Percentiles rank a stretch among this genome's conserved stretches.
Conservation (phyloP, 2,113 vertebrate species). For the Istiophorus platypterus region DNA sequence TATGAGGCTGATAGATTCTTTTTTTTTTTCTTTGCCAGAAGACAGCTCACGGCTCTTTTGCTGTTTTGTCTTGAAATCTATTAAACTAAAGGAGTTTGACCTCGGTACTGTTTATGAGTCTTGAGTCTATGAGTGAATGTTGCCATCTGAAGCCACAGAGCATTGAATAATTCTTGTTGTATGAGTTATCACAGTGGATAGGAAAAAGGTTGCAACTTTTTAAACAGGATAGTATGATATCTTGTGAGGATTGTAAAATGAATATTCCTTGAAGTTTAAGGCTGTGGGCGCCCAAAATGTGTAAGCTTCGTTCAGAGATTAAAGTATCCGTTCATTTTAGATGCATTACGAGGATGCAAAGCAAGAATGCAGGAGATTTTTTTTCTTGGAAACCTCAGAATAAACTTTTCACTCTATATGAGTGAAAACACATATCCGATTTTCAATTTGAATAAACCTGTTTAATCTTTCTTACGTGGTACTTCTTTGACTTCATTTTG, state of each 20-base stretch:
- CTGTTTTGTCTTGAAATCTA: conserved; percentile 21
- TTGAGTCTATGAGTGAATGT: no score
- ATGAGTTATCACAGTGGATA: conserved; percentile 20
- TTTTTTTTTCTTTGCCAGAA: neutral
- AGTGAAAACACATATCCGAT: no score
- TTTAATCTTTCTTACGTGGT: neutral
- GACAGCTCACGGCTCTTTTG: conserved; percentile 9
- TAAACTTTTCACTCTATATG: no score
- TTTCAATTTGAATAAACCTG: no score
- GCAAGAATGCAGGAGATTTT: neutral
- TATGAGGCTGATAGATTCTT: conserved; percentile 44
- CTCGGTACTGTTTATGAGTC: conserved; percentile 23
- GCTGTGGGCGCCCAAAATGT: neutral
- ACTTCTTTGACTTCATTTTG: neutral
- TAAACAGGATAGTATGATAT: neutral
- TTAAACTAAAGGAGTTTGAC: conserved; percentile 37
- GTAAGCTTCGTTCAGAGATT: neutral
- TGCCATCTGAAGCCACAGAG: neutral
- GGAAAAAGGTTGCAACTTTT: conserved; percentile 32
- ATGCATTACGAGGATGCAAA: neutral
- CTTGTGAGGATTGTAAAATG: conserved; percentile 5
- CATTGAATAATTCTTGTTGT: conserved; percentile 14
- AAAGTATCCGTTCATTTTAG: neutral
- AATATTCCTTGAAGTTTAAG: conserved; percentile 16
- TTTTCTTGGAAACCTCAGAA: neutral